Evolutionary conservation across 53 echinoderm and acorn worm genomes (phyloP).

Genomic region (Pentamera pediparva): DNA sequence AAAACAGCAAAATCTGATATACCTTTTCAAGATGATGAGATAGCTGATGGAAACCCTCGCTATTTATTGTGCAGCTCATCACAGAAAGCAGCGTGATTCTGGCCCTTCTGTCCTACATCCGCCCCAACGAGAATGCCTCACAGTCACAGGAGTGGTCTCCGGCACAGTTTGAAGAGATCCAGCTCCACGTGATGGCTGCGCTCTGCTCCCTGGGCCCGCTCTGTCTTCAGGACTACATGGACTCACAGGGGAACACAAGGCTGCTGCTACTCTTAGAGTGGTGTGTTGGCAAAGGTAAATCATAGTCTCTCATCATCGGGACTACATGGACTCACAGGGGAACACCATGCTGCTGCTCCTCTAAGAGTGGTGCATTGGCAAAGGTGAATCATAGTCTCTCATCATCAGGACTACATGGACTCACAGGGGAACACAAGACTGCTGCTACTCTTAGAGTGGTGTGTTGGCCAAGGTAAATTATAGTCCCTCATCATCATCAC

Average conservation of each 20-base stretch:
- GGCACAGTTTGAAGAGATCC: slow-evolving; percentile 95
- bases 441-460: slow-evolving; percentile 86
- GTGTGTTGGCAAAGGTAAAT: slow-evolving; percentile 98
- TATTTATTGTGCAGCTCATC: slow-evolving; percentile 49
- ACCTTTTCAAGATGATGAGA: too few species aligned
- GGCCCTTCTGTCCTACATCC: slow-evolving; percentile 77
- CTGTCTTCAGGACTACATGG: slow-evolving; percentile 92
- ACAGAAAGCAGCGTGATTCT: slow-evolving; percentile 75
- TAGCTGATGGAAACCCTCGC: too few species aligned
- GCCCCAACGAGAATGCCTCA: slow-evolving; percentile 77
- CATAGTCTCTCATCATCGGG: slow-evolving; percentile 67
- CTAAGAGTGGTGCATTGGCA: slow-evolving; percentile 92
- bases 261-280: slow-evolving; percentile 80
- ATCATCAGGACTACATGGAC: slow-evolving; percentile 86
- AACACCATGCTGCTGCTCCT: slow-evolving; percentile 83
- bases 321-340: slow-evolving; percentile 96
- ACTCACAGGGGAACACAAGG: slow-evolving; percentile 92
- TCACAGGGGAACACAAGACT: slow-evolving; percentile 91
- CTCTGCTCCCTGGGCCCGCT: slow-evolving; percentile 79
- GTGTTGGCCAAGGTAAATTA: slow-evolving; percentile 95
- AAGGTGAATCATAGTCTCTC: slow-evolving; percentile 89
- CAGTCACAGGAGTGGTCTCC: slow-evolving; percentile 93
- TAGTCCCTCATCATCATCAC: slow-evolving; percentile 64
- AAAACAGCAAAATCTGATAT: too few species aligned
- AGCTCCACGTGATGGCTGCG: slow-evolving; percentile 77